Conservation (phyloP, 1,140 invertebrate species). For the Drosophila arawakana region DNA sequence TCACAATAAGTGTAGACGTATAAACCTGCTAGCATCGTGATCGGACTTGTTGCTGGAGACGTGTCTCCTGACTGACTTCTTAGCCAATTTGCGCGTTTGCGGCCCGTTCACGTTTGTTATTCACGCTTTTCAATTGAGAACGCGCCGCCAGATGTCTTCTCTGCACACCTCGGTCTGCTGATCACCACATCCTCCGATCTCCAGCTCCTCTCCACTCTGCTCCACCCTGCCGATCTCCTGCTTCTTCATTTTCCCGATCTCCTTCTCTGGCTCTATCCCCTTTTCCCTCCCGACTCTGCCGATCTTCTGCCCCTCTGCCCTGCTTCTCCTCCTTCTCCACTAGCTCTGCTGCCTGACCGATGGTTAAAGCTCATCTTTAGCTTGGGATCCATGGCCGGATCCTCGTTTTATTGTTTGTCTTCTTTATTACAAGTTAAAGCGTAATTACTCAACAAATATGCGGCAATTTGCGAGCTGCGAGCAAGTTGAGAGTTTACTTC, state of each 20-base stretch:
- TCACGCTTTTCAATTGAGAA: slow-evolving; percentile 82
- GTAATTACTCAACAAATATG: slow-evolving; percentile 83
- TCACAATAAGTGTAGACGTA: slow-evolving; percentile 32
- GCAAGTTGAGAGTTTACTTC: neutral
- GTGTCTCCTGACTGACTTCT: slow-evolving; percentile 51
- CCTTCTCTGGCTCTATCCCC: neutral
- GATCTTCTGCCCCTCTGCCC: neutral
- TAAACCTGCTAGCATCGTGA: slow-evolving; percentile 46
- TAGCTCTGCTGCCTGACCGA: neutral
- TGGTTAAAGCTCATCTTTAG: slow-evolving; percentile 25
- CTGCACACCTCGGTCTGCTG: no score
- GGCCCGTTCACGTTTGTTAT: slow-evolving; percentile 79
- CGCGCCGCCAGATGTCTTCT: slow-evolving; percentile 66
- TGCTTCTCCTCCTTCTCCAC: neutral
- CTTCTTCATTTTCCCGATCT: neutral
- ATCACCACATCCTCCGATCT: no score
- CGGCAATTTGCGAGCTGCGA: slow-evolving; percentile 73
- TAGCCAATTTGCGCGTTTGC: slow-evolving; percentile 75
- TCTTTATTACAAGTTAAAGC: slow-evolving; percentile 83
- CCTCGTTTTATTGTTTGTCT: slow-evolving; percentile 82
- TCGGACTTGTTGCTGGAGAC: slow-evolving; percentile 22
- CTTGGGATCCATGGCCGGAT: slow-evolving; percentile 45
- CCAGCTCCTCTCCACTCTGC: neutral
- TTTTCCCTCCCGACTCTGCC: neutral
- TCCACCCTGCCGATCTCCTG: neutral